phyloP scores from a whole-genome alignment of 2,888 invertebrate genomes.

The Chrysodeixis includens region DNA sequence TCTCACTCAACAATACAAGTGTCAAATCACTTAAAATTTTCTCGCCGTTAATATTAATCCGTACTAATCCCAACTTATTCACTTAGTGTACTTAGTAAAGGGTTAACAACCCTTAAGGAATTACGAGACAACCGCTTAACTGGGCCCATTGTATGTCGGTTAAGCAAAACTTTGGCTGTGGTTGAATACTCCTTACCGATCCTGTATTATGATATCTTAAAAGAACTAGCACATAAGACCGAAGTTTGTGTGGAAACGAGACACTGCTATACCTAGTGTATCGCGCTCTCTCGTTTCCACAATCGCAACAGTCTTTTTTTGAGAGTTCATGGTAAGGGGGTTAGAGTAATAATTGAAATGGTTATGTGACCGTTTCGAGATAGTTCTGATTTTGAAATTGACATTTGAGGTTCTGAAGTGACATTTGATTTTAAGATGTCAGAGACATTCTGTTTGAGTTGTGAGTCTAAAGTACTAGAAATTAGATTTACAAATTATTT shows the following conservation, averaged over 20 bases:
- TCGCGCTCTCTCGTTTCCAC: no score
- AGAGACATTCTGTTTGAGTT: no score
- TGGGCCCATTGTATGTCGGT: constrained; percentile 21
- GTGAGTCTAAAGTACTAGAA: no score
- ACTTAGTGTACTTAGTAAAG: constrained; percentile 15
- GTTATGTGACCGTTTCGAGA: neutral
- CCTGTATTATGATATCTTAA: no score
- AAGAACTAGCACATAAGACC: no score
- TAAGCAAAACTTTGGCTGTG: constrained; percentile 37
- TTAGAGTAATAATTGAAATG: neutral
- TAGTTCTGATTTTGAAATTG: neutral
- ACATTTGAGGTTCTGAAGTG: neutral
- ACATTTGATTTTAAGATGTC: neutral
- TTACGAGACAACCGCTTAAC: constrained; percentile 12
- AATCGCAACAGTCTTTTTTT: no score
- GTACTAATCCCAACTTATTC: constrained; percentile 9
- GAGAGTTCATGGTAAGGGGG: neutral
- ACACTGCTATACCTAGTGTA: no score
- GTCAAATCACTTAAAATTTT: neutral
- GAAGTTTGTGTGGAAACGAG: no score
- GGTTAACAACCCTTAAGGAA: constrained; percentile 8
- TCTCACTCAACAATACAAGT: neutral
- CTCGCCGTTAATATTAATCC: neutral
- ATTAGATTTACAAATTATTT: no score
- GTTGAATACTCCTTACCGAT: neutral